These are phyloP conservation scores for Campaea margaritaria DNA, from an alignment of 2,888 invertebrate genomes.

Conservation along the genomic window DNA sequence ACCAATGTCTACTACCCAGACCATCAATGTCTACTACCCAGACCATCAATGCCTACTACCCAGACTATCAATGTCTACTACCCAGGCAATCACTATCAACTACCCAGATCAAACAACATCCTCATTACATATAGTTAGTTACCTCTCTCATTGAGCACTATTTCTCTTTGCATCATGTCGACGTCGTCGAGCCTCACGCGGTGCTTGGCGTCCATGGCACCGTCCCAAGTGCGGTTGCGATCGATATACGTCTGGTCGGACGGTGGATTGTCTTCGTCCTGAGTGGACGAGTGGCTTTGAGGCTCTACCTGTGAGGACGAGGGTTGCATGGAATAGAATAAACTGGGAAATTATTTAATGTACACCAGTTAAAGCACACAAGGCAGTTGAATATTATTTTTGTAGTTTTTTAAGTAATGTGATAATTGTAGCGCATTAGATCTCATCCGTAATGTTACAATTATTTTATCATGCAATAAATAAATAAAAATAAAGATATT, in stretches of 20 bases:
- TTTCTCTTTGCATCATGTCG: conserved; percentile 65
- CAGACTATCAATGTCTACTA: not conserved
- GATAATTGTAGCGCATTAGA: too few relatives aligned
- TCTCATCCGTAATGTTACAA: too few relatives aligned
- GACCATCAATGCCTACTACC: not conserved
- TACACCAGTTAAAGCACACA: too few relatives aligned
- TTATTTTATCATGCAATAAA: too few relatives aligned
- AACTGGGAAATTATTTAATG: not conserved
- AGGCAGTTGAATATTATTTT: too few relatives aligned
- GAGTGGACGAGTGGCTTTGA: conserved; percentile 59
- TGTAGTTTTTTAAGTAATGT: too few relatives aligned
- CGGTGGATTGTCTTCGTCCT: conserved; percentile 53
- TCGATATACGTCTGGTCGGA: conserved; percentile 37
- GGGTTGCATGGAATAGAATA: too few relatives aligned
- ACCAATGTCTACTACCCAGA: too few relatives aligned
- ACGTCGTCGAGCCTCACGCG: conserved; percentile 58
- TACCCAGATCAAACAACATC: too few relatives aligned
- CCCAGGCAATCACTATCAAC: too few relatives aligned
- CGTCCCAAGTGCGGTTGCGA: conserved; percentile 62
- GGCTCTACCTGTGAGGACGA: conserved; percentile 48
- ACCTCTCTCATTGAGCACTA: conserved; percentile 71
- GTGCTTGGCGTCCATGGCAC: conserved; percentile 50
- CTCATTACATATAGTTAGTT: not conserved
- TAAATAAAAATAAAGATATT: too few relatives aligned
- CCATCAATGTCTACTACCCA: not conserved